A percentile compares a stretch with the other conserved stretches of the same genome.
Conservation (phyloP, 2,797 vertebrate species). For the Danio jaintianensis region DNA sequence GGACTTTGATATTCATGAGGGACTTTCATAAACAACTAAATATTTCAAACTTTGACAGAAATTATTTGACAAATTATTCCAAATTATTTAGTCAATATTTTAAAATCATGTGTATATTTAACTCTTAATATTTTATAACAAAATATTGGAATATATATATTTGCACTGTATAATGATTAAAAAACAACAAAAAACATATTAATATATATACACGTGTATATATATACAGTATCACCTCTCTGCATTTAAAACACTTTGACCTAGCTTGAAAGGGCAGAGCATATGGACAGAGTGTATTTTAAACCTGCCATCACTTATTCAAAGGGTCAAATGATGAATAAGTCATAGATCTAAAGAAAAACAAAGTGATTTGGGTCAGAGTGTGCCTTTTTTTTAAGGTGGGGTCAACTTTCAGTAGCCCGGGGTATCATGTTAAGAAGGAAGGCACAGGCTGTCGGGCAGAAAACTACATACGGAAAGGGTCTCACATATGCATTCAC, state of each 20-base stretch:
- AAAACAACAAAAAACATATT: too few species aligned
- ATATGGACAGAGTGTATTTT: slow-evolving; percentile 29
- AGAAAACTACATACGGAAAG: neutral
- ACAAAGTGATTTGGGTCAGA: slow-evolving; percentile 52
- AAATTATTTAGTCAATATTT: too few species aligned
- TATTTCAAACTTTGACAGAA: too few species aligned
- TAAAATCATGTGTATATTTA: too few species aligned
- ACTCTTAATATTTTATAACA: too few species aligned
- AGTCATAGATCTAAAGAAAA: slow-evolving; percentile 49
- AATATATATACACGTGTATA: too few species aligned
- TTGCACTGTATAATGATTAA: too few species aligned
- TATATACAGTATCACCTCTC: neutral
- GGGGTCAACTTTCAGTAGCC: slow-evolving; percentile 46
- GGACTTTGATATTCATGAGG: too few species aligned
- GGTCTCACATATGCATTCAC: slow-evolving; percentile 15
- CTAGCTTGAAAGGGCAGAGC: slow-evolving; percentile 17
- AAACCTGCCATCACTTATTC: slow-evolving; percentile 41
- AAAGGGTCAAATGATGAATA: slow-evolving; percentile 49
- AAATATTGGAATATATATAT: too few species aligned
- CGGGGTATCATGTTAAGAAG: slow-evolving; percentile 27
- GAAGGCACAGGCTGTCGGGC: slow-evolving; percentile 22
- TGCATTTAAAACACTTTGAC: slow-evolving; percentile 29
- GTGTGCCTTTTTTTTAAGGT: slow-evolving; percentile 32
- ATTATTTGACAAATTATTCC: too few species aligned
- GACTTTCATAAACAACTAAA: too few species aligned